phyloP scores from a whole-genome alignment of 1,140 invertebrate species.

The Leptinotarsa undecemlineata region DNA sequence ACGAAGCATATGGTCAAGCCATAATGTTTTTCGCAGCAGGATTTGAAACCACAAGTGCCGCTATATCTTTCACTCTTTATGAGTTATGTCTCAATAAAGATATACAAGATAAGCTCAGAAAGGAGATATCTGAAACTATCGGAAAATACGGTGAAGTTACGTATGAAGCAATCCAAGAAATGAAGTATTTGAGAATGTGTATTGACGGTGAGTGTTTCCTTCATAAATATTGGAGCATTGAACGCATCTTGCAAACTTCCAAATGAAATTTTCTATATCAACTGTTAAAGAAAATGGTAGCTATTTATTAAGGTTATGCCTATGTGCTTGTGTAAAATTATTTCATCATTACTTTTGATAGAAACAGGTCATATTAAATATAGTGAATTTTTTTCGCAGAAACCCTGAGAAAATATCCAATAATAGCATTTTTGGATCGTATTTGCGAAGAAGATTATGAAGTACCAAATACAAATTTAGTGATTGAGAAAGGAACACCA shows the following conservation, averaged over 20 bases:
- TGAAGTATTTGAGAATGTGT: constrained; percentile 58
- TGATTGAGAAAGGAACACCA: constrained; percentile 53
- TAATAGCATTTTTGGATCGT: constrained; percentile 48
- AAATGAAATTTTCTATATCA: neutral
- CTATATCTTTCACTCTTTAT: constrained; percentile 68
- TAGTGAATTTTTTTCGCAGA: constrained; percentile 46
- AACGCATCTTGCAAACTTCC: neutral
- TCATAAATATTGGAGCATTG: neutral
- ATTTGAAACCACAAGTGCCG: constrained; percentile 67
- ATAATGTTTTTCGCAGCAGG: constrained; percentile 66
- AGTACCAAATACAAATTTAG: constrained; percentile 46
- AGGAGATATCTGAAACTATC: constrained; percentile 44
- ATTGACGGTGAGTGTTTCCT: constrained; percentile 48
- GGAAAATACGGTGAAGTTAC: constrained; percentile 43
- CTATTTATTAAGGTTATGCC: neutral
- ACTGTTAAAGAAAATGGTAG: neutral
- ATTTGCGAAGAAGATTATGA: constrained; percentile 46
- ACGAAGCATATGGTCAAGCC: constrained; percentile 57
- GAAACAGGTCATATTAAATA: constrained; percentile 10
- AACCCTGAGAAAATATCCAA: constrained; percentile 58
- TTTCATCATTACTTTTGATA: constrained; percentile 25
- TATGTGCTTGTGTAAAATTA: neutral
- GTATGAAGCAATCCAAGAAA: constrained; percentile 53
- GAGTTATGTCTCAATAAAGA: constrained; percentile 62
- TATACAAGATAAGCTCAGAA: constrained; percentile 59